Evolutionary conservation across 2,797 vertebrate species (phyloP).

Genomic region (Smutsia temminckii): DNA sequence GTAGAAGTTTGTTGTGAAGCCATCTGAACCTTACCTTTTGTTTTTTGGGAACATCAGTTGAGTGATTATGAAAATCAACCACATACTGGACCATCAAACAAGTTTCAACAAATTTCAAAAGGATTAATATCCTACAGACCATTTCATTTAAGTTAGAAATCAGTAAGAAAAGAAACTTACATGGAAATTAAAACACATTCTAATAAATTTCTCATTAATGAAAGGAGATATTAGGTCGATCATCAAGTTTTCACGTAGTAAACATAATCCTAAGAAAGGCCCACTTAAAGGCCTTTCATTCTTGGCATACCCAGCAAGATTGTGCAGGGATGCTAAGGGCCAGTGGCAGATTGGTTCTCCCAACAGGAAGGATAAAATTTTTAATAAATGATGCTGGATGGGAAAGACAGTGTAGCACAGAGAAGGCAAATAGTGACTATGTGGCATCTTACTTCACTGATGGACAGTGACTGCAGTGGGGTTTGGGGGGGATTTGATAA

Average conservation of each 20-base stretch:
- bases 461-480: too few species aligned
- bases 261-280: background rate
- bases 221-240: background rate
- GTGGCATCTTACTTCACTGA: too few species aligned
- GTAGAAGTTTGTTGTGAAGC: too few species aligned
- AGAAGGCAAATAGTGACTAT: too few species aligned
- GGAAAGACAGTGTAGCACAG: too few species aligned
- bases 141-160: constrained; percentile 1
- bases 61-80: background rate
- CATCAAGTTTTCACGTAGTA: background rate
- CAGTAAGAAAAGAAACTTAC: background rate
- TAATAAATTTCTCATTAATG: background rate
- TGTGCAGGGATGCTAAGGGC: background rate
- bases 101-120: background rate
- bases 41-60: background rate
- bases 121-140: background rate
- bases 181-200: background rate
- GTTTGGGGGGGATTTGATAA: too few species aligned
- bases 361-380: background rate
- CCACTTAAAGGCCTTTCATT: background rate
- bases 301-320: background rate
- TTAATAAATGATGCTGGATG: background rate
- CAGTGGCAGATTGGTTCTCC: background rate
- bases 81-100: background rate
- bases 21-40: too few species aligned